These are phyloP conservation scores for Whitmania pigra DNA, from an alignment of 1,140 invertebrate species.

Conservation along the genomic window DNA sequence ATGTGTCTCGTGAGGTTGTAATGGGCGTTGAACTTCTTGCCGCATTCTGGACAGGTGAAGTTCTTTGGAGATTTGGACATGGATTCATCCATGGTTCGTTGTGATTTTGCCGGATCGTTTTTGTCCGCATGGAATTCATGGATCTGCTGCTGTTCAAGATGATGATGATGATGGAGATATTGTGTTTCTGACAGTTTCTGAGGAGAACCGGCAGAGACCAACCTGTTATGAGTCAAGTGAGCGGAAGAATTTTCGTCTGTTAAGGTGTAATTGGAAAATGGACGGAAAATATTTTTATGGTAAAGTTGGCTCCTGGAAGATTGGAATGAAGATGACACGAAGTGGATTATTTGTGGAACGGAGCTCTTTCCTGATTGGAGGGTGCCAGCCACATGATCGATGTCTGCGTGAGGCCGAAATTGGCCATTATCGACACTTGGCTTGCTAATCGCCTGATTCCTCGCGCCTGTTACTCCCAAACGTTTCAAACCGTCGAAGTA, in stretches of 20 bases:
- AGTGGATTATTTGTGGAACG: neutral
- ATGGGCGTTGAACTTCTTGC: constrained; percentile 94
- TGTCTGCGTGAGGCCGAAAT: no score
- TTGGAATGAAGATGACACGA: neutral
- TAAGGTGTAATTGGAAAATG: neutral
- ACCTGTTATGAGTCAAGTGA: no score
- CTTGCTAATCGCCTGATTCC: no score
- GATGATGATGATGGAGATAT: neutral
- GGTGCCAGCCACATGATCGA: no score
- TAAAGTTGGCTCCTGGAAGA: neutral
- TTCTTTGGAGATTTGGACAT: constrained; percentile 46
- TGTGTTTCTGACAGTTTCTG: neutral
- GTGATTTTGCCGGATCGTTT: neutral
- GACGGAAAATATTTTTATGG: neutral
- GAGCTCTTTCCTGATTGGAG: no score
- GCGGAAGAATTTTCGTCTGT: no score
- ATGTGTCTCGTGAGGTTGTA: constrained; percentile 96
- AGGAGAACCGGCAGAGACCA: no score
- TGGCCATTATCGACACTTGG: no score
- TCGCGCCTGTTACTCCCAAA: no score
- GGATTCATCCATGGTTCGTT: neutral
- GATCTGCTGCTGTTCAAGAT: neutral
- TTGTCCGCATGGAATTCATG: neutral
- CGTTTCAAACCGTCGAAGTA: no score
- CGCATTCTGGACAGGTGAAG: constrained; percentile 85